Evolutionary conservation across 2,797 vertebrate species (phyloP), one percentile per base, ranked within the genome.

Genomic region (Alauda arvensis): DNA sequence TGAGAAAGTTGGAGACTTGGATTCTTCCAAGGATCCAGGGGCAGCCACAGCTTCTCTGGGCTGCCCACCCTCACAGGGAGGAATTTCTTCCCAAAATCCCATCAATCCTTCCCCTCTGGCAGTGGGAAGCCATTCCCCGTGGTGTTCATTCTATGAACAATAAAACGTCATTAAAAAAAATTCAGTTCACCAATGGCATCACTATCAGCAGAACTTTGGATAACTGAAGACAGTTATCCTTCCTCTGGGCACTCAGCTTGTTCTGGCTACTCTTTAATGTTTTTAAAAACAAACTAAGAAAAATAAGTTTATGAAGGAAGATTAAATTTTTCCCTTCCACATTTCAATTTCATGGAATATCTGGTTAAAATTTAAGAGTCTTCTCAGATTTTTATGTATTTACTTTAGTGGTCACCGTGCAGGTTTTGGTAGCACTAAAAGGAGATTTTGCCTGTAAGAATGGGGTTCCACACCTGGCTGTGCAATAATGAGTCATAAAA

Each of bases 321-420:
- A 25, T 2, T 24, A 18, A 3, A 3, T 3, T 18, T 17, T 25
- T 48, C 10, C 34, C 43, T 59, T 13, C 6, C 2, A 6, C 1
- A 0, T 52, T 74, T 46, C 55, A 14, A 3, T 7, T 59, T 55
- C 12, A n/a, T 46, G 26, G 78, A 57, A 29, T 45, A 45, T 2
- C 14, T 53, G 37, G 10, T 45, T 37, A 42, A 74, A 77, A 69
- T 55, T 20, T 26, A 21, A 34, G 2, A 26, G 8, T 16, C 2
- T 45, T 3, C 8, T 13, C 33, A 40, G 12, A 4, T 55, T 33
- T 70, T 52, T 3, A 1, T 17, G 5, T 3, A 4, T 10, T 34
- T 59, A 7, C 8, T 65, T 7, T 48, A 3, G 4, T 43, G 24
- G 28, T 21, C 14, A 29, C 33, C 5, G 1, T 15, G 43, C 18